Evolutionary conservation across 2,113 vertebrate species (phyloP).

Genomic region (Coryphaenoides rupestris): DNA sequence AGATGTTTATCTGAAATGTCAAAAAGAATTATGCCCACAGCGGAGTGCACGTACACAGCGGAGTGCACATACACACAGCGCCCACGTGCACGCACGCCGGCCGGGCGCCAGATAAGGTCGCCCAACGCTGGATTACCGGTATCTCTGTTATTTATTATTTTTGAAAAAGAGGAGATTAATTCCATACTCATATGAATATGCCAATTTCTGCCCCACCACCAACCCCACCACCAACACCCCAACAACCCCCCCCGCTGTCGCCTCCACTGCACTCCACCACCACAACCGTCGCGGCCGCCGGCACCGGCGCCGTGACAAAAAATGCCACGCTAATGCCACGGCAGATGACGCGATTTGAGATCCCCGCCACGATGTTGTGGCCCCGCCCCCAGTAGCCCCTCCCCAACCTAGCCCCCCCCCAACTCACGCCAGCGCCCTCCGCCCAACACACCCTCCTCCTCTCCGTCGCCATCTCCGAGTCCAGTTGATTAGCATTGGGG

Average conservation of each 20-base stretch:
- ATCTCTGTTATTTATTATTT: no score
- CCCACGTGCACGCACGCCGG: constrained; percentile 30
- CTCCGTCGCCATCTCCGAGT: constrained; percentile 31
- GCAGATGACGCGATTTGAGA: constrained; percentile 76
- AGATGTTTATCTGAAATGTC: constrained; percentile 76
- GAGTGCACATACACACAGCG: no score
- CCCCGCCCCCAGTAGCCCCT: constrained; percentile 48
- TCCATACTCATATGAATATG: constrained; percentile 75
- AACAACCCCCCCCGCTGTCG: neutral
- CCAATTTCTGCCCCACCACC: constrained; percentile 7
- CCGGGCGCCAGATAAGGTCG: constrained; percentile 68
- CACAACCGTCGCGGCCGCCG: constrained; percentile 44
- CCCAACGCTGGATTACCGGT: constrained; percentile 23
- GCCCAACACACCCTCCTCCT: constrained; percentile 40
- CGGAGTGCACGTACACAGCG: constrained; percentile 54
- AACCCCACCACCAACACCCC: constrained; percentile 25
- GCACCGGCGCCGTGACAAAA: constrained; percentile 70
- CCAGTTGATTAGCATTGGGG: constrained; percentile 68
- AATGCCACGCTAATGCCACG: constrained; percentile 81
- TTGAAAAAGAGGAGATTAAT: constrained; percentile 65
- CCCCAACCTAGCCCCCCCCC: constrained; percentile 14
- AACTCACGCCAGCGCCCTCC: constrained; percentile 34
- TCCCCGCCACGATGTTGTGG: constrained; percentile 62
- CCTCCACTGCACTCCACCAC: no score
- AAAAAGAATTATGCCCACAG: constrained; percentile 73